Conservation (phyloP, 2,113 vertebrate genomes). For the Sinocyclocheilus maitianheensis region DNA sequence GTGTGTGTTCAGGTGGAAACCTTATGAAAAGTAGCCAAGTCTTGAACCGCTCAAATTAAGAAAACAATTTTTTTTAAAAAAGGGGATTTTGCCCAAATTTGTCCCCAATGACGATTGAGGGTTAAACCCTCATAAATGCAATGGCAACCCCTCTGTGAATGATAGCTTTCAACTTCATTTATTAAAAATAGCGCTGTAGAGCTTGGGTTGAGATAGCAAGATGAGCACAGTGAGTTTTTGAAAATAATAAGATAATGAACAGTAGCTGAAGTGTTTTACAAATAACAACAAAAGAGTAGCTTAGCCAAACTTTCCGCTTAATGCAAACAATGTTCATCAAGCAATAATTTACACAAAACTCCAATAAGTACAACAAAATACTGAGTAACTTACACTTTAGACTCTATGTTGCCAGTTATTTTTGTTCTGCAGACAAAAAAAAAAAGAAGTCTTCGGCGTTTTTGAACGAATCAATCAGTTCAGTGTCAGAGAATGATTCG, state of each 20-base stretch:
- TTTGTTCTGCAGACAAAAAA: no score
- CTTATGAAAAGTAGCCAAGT: no score
- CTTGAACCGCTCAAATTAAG: no score
- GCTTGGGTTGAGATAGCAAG: not conserved
- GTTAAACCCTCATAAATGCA: not conserved
- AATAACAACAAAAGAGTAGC: not conserved
- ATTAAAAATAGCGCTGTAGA: not conserved
- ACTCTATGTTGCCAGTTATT: not conserved
- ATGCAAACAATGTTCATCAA: not conserved
- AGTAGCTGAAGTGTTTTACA: not conserved
- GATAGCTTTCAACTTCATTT: constrained; percentile 8
- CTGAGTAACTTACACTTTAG: not conserved
- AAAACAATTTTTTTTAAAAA: no score
- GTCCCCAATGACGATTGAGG: no score
- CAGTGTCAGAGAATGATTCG: no score
- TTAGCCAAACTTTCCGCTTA: not conserved
- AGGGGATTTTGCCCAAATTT: no score
- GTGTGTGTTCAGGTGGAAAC: no score
- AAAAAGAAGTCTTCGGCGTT: no score
- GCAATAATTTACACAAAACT: not conserved
- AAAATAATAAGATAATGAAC: not conserved
- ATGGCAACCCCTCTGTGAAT: not conserved
- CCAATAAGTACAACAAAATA: not conserved
- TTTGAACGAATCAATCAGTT: no score
- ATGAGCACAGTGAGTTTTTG: not conserved